These are phyloP conservation scores for Hemichromis elongatus DNA, from an alignment of 2,113 vertebrate species.

Conservation along the genomic window DNA sequence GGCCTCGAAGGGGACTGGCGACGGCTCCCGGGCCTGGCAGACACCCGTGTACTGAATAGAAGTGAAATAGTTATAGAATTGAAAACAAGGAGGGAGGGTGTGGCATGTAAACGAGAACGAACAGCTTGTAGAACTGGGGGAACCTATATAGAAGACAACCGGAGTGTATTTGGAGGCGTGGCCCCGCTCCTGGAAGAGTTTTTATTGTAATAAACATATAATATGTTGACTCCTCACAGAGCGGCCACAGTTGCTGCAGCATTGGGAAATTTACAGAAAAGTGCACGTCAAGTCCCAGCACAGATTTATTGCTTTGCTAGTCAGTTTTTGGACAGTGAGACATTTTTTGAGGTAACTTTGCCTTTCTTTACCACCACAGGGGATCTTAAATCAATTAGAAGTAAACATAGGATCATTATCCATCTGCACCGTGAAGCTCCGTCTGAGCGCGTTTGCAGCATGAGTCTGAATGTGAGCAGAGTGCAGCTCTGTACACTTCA, in stretches of 20 bases:
- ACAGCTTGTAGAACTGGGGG: too few relatives aligned
- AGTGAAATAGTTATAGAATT: too few relatives aligned
- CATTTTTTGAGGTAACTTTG: neutral
- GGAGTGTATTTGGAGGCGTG: too few relatives aligned
- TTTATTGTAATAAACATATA: neutral
- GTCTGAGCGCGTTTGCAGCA: neutral
- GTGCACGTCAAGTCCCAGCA: neutral
- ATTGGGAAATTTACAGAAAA: neutral
- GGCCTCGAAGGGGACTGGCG: too few relatives aligned
- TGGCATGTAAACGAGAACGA: too few relatives aligned
- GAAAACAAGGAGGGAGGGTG: too few relatives aligned
- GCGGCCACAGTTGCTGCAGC: neutral
- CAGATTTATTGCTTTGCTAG: fast-evolving
- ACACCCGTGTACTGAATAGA: too few relatives aligned
- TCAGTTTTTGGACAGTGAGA: neutral
- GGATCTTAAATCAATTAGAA: neutral
- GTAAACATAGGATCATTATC: neutral
- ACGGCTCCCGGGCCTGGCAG: too few relatives aligned
- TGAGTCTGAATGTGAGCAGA: neutral
- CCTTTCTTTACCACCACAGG: neutral
- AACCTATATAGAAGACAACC: too few relatives aligned
- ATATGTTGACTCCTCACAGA: fast-evolving
- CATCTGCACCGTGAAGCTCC: neutral
- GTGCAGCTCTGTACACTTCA: neutral
- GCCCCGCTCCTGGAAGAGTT: too few relatives aligned